Base-by-base conservation (phyloP, 1,140 invertebrate species). In the Aphelenchoides fujianensis region DNA sequence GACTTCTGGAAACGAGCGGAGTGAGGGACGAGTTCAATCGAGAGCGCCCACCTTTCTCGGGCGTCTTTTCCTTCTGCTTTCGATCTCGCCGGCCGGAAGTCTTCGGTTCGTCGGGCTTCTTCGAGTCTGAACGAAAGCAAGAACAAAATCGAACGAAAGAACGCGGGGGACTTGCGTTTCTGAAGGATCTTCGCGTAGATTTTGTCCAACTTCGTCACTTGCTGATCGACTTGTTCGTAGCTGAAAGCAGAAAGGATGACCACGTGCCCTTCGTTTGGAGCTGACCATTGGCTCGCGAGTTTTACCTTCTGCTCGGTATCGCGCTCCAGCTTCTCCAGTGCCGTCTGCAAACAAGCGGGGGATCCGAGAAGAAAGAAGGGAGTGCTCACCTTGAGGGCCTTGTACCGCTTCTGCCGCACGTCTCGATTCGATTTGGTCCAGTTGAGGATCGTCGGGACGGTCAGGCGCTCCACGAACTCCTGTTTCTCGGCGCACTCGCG, bases 221-320 rank as follows among this genome's bases (percentile, higher is more conserved):
- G 71, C 16, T 70, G 12, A 68, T 69, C 67, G 34, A 69, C 19
- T 16, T 16, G n/a, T 69, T 69, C 67, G 30, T 69, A 69, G 62
- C 30, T 69, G n/a, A n/a, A n/a, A n/a, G n/a, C n/a, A n/a, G n/a
- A n/a, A n/a, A n/a, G n/a, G n/a, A n/a, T n/a, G n/a, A n/a, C n/a
- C n/a, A n/a, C n/a, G n/a, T n/a, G n/a, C n/a, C n/a, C n/a, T n/a
- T n/a, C n/a, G n/a, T n/a, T n/a, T n/a, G n/a, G n/a, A n/a, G n/a
- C n/a, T n/a, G n/a, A n/a, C n/a, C n/a, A n/a, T 71, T 69, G 19
- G 7, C 16, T 69, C 23, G 67, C 67, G 12, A 69, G n/a, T 27
- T 69, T 68, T 23, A 69, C 57, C 30, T 69, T 69, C 71, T 71
- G 32, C 3, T 28, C 31, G 1, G 67, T n/a, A 16, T 69, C 12